Evolutionary conservation across 2,888 invertebrate species (phyloP).

Genomic region (Rotaria magnacalcarata): DNA sequence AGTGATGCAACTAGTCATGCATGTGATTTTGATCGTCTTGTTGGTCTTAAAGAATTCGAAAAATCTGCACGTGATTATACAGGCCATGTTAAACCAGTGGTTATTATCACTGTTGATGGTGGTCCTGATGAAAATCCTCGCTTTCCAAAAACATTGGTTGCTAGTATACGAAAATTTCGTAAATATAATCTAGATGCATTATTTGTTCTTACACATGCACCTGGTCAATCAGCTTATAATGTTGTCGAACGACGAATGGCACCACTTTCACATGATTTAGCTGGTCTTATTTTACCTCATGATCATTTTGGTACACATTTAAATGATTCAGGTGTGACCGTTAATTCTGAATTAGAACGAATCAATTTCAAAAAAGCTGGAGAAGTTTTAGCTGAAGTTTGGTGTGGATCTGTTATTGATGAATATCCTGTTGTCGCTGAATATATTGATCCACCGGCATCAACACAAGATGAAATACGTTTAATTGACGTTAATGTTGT

Average conservation of each 20-base stretch:
- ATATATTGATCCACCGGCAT: constrained; percentile 31
- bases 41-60: constrained; percentile 49
- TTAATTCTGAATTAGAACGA: neutral
- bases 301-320: constrained; percentile 37
- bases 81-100: constrained; percentile 30
- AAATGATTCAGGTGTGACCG: constrained; percentile 10
- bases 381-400: constrained; percentile 53
- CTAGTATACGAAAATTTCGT: constrained; percentile 48
- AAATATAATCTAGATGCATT: constrained; percentile 54
- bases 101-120: constrained; percentile 43
- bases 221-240: constrained; percentile 55
- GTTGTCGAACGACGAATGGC: constrained; percentile 55
- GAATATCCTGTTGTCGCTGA: constrained; percentile 46
- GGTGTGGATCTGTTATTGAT: constrained; percentile 52
- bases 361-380: constrained; percentile 33
- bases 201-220: constrained; percentile 61
- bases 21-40: constrained; percentile 50
- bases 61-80: constrained; percentile 11
- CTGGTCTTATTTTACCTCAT: constrained; percentile 48
- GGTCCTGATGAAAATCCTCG: constrained; percentile 32
- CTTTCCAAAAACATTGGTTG: constrained; percentile 38
- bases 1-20: constrained; percentile 48
- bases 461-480: constrained; percentile 11
- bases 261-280: constrained; percentile 50
- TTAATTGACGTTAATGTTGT: neutral